phyloP scores from a whole-genome alignment of 1,140 invertebrate genomes.

The Coenobita brevimanus region DNA sequence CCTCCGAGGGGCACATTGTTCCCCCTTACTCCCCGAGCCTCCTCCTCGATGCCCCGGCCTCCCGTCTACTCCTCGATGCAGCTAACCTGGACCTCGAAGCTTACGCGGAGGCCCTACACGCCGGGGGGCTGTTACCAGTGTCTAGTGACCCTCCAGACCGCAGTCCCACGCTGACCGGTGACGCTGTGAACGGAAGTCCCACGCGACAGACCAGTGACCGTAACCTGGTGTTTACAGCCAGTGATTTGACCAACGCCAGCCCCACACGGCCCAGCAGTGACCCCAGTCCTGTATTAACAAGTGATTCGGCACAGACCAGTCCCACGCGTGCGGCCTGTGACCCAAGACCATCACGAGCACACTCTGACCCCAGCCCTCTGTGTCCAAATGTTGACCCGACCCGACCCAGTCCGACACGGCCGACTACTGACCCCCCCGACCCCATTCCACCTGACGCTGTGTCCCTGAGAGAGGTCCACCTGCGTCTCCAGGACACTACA shows the following conservation, averaged over 20 bases:
- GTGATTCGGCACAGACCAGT: not conserved
- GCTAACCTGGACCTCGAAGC: slow-evolving; percentile 57
- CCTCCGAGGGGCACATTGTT: slow-evolving; percentile 62
- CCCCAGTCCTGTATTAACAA: not conserved
- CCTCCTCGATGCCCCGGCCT: slow-evolving; percentile 49
- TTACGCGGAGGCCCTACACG: slow-evolving; percentile 39
- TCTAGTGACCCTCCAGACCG: not conserved
- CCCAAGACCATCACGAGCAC: not conserved
- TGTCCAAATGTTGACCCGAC: not conserved
- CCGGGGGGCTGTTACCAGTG: not conserved
- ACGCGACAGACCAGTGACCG: too few relatives aligned
- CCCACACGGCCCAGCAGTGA: slow-evolving; percentile 4
- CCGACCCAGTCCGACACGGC: not conserved
- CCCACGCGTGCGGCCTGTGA: not conserved
- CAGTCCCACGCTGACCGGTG: not conserved
- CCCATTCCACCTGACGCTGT: not conserved
- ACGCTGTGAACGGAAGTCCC: not conserved
- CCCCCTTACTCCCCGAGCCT: slow-evolving; percentile 58
- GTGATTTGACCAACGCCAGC: too few relatives aligned
- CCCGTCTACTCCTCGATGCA: slow-evolving; percentile 49
- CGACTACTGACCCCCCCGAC: too few relatives aligned
- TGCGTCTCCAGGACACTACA: slow-evolving; percentile 25
- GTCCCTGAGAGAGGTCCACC: slow-evolving; percentile 41
- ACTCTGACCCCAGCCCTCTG: not conserved
- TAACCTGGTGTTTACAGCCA: too few relatives aligned